Percentiles rank a stretch among this genome's conserved stretches.
Evolutionary conservation across 2,888 invertebrate genomes (phyloP).

Genomic region (Drosophila parthenogenetica): DNA sequence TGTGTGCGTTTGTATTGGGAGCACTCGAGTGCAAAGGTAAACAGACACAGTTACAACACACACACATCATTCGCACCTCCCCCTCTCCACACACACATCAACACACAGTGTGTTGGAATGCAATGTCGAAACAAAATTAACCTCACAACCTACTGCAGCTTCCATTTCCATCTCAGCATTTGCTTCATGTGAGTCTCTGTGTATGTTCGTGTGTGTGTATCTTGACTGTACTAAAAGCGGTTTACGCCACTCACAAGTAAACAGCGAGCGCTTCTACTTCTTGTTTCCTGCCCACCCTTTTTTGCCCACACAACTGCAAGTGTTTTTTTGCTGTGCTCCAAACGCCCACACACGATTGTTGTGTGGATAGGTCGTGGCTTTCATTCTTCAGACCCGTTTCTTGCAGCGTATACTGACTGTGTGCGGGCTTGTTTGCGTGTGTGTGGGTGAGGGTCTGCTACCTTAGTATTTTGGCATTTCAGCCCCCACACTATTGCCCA

Average conservation of each 20-base stretch:
- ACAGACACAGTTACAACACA: slow-evolving; percentile 57
- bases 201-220: slow-evolving; percentile 31
- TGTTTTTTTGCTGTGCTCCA: slow-evolving; percentile 52
- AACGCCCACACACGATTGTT: slow-evolving; percentile 73
- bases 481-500: slow-evolving; percentile 6
- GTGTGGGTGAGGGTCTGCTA: slow-evolving; percentile 18
- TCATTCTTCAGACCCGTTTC: slow-evolving; percentile 53
- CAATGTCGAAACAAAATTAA: slow-evolving; percentile 74
- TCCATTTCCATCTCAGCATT: slow-evolving; percentile 35
- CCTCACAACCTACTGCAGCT: slow-evolving; percentile 72
- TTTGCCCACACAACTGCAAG: slow-evolving; percentile 37
- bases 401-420: slow-evolving; percentile 18
- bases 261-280: slow-evolving; percentile 31
- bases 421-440: background rate
- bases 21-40: slow-evolving; percentile 69
- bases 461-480: slow-evolving; percentile 50
- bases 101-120: slow-evolving; percentile 38
- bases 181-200: slow-evolving; percentile 26
- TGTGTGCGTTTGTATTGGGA: slow-evolving; percentile 60
- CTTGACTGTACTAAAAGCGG: slow-evolving; percentile 74
- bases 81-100: slow-evolving; percentile 1
- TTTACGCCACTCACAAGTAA: slow-evolving; percentile 74
- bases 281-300: background rate
- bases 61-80: slow-evolving; percentile 1
- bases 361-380: slow-evolving; percentile 81